Base-by-base conservation (phyloP, 2,888 invertebrate genomes). In the Gymnoscelis rufifasciata region DNA sequence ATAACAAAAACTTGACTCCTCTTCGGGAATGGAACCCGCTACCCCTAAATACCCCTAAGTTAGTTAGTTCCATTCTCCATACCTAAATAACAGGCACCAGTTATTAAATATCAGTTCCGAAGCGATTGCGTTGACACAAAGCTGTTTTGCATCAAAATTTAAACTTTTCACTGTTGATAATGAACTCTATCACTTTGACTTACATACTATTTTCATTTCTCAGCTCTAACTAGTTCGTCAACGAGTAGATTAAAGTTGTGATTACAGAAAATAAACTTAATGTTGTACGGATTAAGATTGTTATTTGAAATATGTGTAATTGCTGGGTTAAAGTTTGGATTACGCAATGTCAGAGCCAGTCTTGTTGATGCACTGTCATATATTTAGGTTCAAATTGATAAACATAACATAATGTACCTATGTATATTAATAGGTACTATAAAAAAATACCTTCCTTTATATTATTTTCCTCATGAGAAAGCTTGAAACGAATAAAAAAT, bases 51-150 rank as follows among this genome's bases (percentile, higher is more conserved):
- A n/a, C n/a, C n/a, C n/a, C n/a, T n/a, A n/a, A n/a, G n/a, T n/a
- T n/a, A n/a, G n/a, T n/a, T 78, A 71, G 74, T 75, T 81, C 76
- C 79, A 79, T 82, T 80, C 75, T 78, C 63, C 68, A 74, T 71
- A 75, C 75, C 78, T 82, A 79, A 80, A 82, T 82, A 77, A 81
- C 69, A 61, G 66, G 61, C 65, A 71, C 74, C 74, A 78, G 78
- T 83, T n/a, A n/a, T n/a, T 82, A 83, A 84, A 82, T 83, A 83
- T 82, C 78, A 82, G 78, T 76, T 75, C 66, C 66, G 69, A 75
- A 71, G 74, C 73, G 70, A 76, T 80, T 78, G 77, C 78, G 77
- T 67, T 78, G 77, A 78, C 79, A 80, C 68, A 77, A 75, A 78
- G 74, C 72, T 74, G 73, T 65, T 74, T 68, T 68, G 54, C 66